Evolutionary conservation across 2,888 invertebrate species (phyloP).

Genomic region (Podotricha telesiphe): DNA sequence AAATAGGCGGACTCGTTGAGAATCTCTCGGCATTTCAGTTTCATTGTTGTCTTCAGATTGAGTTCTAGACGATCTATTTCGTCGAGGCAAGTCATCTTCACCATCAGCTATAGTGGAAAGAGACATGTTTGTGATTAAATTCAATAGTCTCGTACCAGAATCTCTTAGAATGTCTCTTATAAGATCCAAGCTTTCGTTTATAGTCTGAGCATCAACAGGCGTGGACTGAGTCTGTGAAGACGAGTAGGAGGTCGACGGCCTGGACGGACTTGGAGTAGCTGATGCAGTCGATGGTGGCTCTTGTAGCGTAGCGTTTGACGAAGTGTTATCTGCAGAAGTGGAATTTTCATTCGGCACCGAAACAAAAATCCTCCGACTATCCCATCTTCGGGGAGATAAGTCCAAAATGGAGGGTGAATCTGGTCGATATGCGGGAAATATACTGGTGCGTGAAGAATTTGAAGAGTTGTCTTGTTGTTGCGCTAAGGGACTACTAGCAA

Average conservation of each 20-base stretch:
- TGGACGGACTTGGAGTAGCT: slow-evolving; percentile 35
- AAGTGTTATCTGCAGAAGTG: slow-evolving; percentile 21
- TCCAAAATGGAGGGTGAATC: slow-evolving; percentile 51
- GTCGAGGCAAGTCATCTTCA: slow-evolving; percentile 58
- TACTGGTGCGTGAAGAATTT: slow-evolving; percentile 70
- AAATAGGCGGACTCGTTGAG: slow-evolving; percentile 58
- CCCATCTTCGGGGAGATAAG: slow-evolving; percentile 42
- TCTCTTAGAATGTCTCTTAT: slow-evolving; percentile 78
- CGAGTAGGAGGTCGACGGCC: slow-evolving; percentile 43
- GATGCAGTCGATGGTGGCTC: slow-evolving; percentile 32
- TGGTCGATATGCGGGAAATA: slow-evolving; percentile 64
- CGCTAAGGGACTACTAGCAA: slow-evolving; percentile 47
- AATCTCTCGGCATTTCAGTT: slow-evolving; percentile 45
- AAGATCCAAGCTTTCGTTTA: slow-evolving; percentile 75
- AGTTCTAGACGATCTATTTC: slow-evolving; percentile 52
- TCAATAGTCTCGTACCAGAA: slow-evolving; percentile 74
- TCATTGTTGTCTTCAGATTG: slow-evolving; percentile 62
- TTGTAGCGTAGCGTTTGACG: slow-evolving; percentile 24
- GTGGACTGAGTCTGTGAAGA: slow-evolving; percentile 46
- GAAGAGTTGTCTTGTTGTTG: slow-evolving; percentile 50
- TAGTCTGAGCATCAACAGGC: slow-evolving; percentile 70
- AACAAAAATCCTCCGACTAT: slow-evolving; percentile 36
- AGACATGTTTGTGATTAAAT: slow-evolving; percentile 78
- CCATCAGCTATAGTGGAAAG: slow-evolving; percentile 67
- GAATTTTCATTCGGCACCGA: slow-evolving; percentile 37